Base-by-base conservation (phyloP, 2,113 vertebrate species). In the Tonatia bakeri region DNA sequence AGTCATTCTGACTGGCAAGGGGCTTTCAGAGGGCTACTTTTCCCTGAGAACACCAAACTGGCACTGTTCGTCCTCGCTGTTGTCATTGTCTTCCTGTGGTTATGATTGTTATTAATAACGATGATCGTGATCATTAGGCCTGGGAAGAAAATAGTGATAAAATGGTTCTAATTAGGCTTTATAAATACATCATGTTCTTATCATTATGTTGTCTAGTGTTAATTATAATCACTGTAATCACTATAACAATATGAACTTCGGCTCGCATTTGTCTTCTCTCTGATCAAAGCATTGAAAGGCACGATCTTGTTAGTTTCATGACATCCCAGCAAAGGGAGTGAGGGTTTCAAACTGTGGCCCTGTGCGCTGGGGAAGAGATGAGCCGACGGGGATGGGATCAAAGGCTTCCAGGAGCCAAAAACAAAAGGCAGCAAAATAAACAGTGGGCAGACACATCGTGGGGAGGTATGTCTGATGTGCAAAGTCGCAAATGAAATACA, bases 131-230 rank as follows among this genome's bases (percentile, higher is more conserved):
- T 95, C 93, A 93, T 98, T 98, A 96, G 89, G 89, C 93, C 86
- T 36, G 80, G 73, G 54, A 96, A 96, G 89, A 95, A 97, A 97
- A 96, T 97, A 97, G 96, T 96, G 94, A 95, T 93, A 79, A 96
- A 94, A 97, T 59, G 82, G 73, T 69, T 98, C 86, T 96, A 96
- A 97, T 97, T 97, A 95, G 76, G 79, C 95, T 94, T 96, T 96
- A 88, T 91, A 93, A 95, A 79, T 77, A 83, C 91, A 96, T 70
- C 91, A 75, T 67, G 38, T 97, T 93, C 95, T 96, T 91, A 91
- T 91, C 81, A 96, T 93, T 90, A 87, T 94, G 93, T 93, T 97
- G 91, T 94, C 95, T 96, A 65, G 83, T 93, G 94, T 97, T 97
- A 96, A 97, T 98, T 96, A 91, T 88, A 94, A 94, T 96, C 79